Evolutionary conservation across 2,888 invertebrate species (phyloP), one percentile per base, ranked within the genome.

Genomic region (Orthosia gothica): DNA sequence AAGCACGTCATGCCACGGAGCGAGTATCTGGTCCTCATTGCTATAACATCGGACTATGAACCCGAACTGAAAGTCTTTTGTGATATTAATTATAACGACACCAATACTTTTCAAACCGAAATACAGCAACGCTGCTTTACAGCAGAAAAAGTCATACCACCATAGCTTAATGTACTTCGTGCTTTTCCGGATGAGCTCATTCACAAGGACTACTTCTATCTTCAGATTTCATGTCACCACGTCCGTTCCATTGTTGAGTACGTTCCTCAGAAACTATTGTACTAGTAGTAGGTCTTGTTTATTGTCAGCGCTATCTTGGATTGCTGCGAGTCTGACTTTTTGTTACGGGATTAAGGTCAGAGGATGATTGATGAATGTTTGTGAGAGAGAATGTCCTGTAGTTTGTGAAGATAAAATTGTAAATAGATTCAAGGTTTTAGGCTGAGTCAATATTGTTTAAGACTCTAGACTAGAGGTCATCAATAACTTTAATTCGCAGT

Each of bases 361-460:
- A 5, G 49, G 7, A 69, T 75, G 75, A 76, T 69, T 75, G 76
- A 76, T 75, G 69, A 75, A 54, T 49, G n/a, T 74, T 67, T 74
- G 49, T 61, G 40, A 49, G 26, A 61, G 12, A 61, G 23, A 54
- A n/a, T 23, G 13, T 32, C 12, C 12, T 68, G 32, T 54, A 11
- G 15, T 23, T 59, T 74, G 13, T 49, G n/a, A 20, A 0, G 63
- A 49, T 16, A 5, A 49, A 55, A 23, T 47, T 13, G 15, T 18
- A 23, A n/a, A 16, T 47, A 47, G 45, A 0, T n/a, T 11, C 40
- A 18, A 54, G 54, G 40, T 54, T 15, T 64, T 40, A 9, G 16
- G 20, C 5, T 12, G 18, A 15, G 7, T 26, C 7, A 2, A 50
- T 26, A 12, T 26, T 23, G 15, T 7, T 9, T 26, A 23, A 23